Evolutionary conservation across 2,888 invertebrate species (phyloP).

Genomic region (Pachycephus smyrnensis): DNA sequence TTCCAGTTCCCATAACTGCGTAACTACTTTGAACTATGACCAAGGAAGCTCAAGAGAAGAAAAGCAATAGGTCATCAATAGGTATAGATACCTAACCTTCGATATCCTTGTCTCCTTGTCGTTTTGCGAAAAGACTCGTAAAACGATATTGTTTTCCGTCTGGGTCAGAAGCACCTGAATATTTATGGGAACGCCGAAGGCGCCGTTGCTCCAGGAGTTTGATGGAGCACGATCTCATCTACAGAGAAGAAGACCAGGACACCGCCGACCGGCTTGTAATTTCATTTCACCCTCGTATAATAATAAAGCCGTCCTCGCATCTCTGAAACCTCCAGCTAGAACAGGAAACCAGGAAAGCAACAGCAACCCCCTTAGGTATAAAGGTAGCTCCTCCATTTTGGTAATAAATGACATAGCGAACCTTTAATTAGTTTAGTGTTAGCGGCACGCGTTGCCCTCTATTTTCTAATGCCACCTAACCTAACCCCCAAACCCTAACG

Average conservation of each 20-base stretch:
- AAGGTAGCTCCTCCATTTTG: neutral
- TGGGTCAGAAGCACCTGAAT: conserved; percentile 34
- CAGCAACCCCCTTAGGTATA: neutral
- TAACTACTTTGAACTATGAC: no score
- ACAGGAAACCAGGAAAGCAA: neutral
- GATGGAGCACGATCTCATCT: neutral
- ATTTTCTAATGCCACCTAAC: neutral
- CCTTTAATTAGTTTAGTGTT: conserved; percentile 22
- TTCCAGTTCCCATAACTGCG: no score
- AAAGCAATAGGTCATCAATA: no score
- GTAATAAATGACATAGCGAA: conserved; percentile 21
- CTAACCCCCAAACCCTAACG: neutral
- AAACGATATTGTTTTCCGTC: conserved; percentile 35
- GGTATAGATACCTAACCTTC: no score
- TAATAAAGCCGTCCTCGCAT: neutral
- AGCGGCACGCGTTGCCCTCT: conserved; percentile 15
- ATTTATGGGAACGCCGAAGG: conserved; percentile 29
- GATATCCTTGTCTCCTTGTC: no score
- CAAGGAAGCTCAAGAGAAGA: no score
- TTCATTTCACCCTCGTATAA: conserved; percentile 26
- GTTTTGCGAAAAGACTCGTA: conserved; percentile 25
- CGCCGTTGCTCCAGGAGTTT: conserved; percentile 9
- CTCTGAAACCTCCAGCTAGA: neutral
- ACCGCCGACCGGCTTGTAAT: conserved; percentile 32
- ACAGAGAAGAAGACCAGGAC: neutral